These are phyloP conservation scores for Sclerurus mexicanus DNA, from an alignment of 2,113 vertebrate species.

Conservation along the genomic window DNA sequence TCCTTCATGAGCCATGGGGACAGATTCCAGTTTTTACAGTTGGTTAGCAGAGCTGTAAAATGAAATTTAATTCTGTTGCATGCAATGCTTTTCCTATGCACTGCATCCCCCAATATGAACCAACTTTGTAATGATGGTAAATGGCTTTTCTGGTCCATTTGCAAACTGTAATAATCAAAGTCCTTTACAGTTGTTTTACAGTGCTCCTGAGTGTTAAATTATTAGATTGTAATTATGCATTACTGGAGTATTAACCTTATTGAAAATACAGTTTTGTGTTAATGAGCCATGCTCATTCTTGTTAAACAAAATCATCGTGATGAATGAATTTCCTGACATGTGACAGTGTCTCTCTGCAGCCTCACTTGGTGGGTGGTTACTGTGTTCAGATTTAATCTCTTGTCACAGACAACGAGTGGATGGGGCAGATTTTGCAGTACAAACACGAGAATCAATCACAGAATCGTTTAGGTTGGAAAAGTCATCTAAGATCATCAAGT, in stretches of 20 bases:
- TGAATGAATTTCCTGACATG: not conserved
- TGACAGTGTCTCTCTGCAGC: not conserved
- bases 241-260: constrained; percentile 59
- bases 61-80: constrained; percentile 54
- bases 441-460: not conserved
- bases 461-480: not conserved
- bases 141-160: constrained; percentile 69
- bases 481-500: not conserved
- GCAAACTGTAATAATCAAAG: constrained; percentile 64
- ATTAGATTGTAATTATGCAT: constrained; percentile 70
- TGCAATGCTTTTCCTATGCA: constrained; percentile 7
- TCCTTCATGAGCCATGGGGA: constrained; percentile 64
- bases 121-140: constrained; percentile 55
- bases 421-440: not conserved
- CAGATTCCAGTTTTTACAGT: constrained; percentile 70
- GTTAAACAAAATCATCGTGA: constrained; percentile 45
- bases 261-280: constrained; percentile 54
- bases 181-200: constrained; percentile 65
- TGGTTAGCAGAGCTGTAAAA: constrained; percentile 71
- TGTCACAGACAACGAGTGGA: rapidly evolving
- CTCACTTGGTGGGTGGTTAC: not conserved
- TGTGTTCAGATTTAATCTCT: not conserved
- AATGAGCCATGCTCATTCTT: constrained; percentile 63
- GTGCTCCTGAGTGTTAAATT: constrained; percentile 72
- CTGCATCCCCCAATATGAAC: constrained; percentile 46